Base-by-base conservation (phyloP, 2,888 invertebrate genomes). In the Colletes collaris region DNA sequence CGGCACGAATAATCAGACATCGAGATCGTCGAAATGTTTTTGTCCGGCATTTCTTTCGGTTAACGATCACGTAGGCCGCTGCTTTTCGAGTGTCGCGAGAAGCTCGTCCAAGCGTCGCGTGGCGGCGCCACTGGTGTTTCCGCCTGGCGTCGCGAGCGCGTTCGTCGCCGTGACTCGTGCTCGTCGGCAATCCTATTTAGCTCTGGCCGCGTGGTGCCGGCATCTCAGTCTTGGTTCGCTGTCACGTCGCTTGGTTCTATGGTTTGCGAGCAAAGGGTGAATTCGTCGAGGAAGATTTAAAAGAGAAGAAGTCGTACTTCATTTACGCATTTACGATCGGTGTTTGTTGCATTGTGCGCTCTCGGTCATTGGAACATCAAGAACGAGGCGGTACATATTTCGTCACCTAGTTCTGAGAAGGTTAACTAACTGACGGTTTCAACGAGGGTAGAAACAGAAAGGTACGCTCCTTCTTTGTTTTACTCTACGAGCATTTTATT, bases 181-280 rank as follows among this genome's bases (percentile, higher is more conserved):
- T 71, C 53, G 71, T 40, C 69, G 50, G 50, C 60, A 72, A 77
- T 79, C 82, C 76, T 88, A 88, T 88, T 88, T 88, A 88, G 82
- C 78, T 76, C 79, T 77, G 68, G 78, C 80, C 81, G 82, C 84
- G 79, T 83, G 82, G 66, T 83, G 76, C 82, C 84, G 84, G 83
- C 73, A 62, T 79, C 67, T 78, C 87, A 87, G 84, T 87, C 62
- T 37, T 76, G 40, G 4, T 68, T 64, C 46, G 66, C 66, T 76
- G 82, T 85, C 74, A 79, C 71, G 44, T 59, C 64, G 64, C 60
- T 27, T 37, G 16, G 37, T 62, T 52, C 4, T 13, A 19, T 35
- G 10, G 11, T 49, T 53, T n/a, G 35, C 50, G 46, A 11, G 0
- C n/a, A 7, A 40, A 49, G n/a, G 50, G 65, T 65, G 40, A 60